A percentile compares a stretch with the other conserved stretches of the same genome.
phyloP scores from a whole-genome alignment of 2,113 vertebrate genomes.

The Syngnathus typhle region DNA sequence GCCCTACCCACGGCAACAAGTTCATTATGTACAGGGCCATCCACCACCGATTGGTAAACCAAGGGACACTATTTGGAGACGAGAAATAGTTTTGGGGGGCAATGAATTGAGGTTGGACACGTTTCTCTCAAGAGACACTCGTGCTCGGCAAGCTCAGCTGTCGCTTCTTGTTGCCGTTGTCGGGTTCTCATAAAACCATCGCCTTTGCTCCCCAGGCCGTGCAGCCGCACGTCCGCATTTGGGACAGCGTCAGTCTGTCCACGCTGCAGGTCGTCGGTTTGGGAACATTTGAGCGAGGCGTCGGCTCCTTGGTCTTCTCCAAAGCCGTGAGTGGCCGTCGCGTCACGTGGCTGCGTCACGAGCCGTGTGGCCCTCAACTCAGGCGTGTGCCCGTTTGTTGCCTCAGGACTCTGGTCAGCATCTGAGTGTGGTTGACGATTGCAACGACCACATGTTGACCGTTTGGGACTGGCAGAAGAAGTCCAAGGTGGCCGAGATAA shows the following conservation, averaged over 20 bases:
- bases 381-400: too few relatives aligned
- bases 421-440: slow-evolving; percentile 92
- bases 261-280: slow-evolving; percentile 86
- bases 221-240: slow-evolving; percentile 90
- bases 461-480: slow-evolving; percentile 97
- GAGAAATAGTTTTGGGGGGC: too few relatives aligned
- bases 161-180: too few relatives aligned
- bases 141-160: too few relatives aligned
- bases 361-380: too few relatives aligned
- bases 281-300: slow-evolving; percentile 92
- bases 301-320: slow-evolving; percentile 91
- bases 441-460: slow-evolving; percentile 96
- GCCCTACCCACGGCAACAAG: too few relatives aligned
- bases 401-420: slow-evolving; percentile 88
- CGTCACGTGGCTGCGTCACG: not conserved
- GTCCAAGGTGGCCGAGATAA: slow-evolving; percentile 92
- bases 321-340: slow-evolving; percentile 83
- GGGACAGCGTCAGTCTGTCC: slow-evolving; percentile 90
- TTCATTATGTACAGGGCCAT: too few relatives aligned
- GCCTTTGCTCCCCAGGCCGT: slow-evolving; percentile 70
- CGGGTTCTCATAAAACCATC: not conserved
- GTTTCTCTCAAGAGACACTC: too few relatives aligned
- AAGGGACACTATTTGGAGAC: too few relatives aligned
- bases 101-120: too few relatives aligned
- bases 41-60: too few relatives aligned